Percentiles rank a stretch among this genome's conserved stretches.
These are phyloP conservation scores for Chloroclysta siterata DNA, from an alignment of 2,888 invertebrate genomes.

Conservation along the genomic window DNA sequence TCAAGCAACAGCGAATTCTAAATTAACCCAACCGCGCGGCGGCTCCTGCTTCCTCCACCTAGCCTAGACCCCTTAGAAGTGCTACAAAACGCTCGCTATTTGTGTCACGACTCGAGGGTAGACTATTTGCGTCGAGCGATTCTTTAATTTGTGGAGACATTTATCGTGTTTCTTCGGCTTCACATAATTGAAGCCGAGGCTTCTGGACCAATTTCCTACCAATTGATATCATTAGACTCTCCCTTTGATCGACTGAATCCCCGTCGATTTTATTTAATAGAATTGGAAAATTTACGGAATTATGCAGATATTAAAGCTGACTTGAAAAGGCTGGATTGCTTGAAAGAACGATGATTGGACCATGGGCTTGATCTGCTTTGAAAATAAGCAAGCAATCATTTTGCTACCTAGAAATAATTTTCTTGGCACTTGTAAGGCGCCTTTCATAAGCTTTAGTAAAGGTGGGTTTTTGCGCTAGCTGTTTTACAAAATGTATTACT, in stretches of 20 bases:
- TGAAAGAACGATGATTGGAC: slow-evolving; percentile 28
- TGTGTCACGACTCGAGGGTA: slow-evolving; percentile 52
- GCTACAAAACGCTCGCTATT: slow-evolving; percentile 43
- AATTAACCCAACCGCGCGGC: too few relatives aligned
- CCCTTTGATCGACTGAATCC: slow-evolving; percentile 71
- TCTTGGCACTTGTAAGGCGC: slow-evolving; percentile 33
- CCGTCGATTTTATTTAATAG: slow-evolving; percentile 71
- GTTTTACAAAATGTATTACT: too few relatives aligned
- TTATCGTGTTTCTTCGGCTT: slow-evolving; percentile 75
- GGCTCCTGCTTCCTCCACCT: slow-evolving; percentile 1
- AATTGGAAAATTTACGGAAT: slow-evolving; percentile 54
- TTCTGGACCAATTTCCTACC: slow-evolving; percentile 70
- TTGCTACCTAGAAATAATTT: slow-evolving; percentile 24
- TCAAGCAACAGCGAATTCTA: too few relatives aligned
- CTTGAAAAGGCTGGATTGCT: slow-evolving; percentile 36
- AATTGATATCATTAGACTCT: slow-evolving; percentile 70
- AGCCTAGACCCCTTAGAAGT: slow-evolving; percentile 27
- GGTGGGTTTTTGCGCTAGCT: not conserved
- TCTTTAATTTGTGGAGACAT: slow-evolving; percentile 80
- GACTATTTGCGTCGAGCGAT: slow-evolving; percentile 67
- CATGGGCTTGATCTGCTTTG: slow-evolving; percentile 33
- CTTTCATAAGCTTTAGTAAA: not conserved
- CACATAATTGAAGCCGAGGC: slow-evolving; percentile 61
- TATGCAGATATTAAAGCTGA: slow-evolving; percentile 41
- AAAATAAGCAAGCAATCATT: slow-evolving; percentile 37